A percentile compares a stretch with the other conserved stretches of the same genome.
These are phyloP conservation scores for Protobothrops flavoviridis DNA, from an alignment of 2,113 vertebrate species.

Conservation along the genomic window DNA sequence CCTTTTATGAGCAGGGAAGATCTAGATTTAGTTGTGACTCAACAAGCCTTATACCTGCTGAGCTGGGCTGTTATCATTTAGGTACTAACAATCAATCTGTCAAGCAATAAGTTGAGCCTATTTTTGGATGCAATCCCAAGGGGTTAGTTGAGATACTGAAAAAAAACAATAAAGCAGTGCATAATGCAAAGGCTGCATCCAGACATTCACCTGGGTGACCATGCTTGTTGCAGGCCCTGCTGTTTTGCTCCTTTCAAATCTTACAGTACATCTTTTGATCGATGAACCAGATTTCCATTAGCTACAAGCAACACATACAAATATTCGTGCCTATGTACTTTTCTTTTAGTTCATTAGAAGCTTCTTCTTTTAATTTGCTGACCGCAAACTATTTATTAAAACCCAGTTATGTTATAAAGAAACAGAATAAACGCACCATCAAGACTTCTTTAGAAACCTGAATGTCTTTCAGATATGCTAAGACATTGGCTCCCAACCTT, in stretches of 20 bases:
- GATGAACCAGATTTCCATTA: not conserved
- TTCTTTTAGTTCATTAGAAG: not conserved
- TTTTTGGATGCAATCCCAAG: not conserved
- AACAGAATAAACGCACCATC: constrained; percentile 23
- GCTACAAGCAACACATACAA: constrained; percentile 21
- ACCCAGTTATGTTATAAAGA: not conserved
- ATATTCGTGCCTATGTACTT: constrained; percentile 12
- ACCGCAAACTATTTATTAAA: constrained; percentile 31
- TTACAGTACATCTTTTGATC: not conserved
- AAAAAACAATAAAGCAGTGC: not conserved
- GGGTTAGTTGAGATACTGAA: not conserved
- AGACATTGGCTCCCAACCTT: no score
- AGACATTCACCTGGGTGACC: not conserved
- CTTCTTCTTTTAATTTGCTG: not conserved
- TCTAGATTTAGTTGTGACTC: not conserved
- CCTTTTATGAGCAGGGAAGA: not conserved
- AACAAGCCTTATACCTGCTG: not conserved
- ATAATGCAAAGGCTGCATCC: not conserved
- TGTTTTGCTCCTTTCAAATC: not conserved
- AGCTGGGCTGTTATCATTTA: not conserved
- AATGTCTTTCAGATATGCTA: not conserved
- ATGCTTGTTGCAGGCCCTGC: not conserved
- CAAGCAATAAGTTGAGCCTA: not conserved
- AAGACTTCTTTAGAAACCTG: not conserved
- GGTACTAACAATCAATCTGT: not conserved